Percentiles rank a stretch among this genome's conserved stretches.
Evolutionary conservation across 2,113 vertebrate species (phyloP).

Genomic region (Tragelaphus imberbis): DNA sequence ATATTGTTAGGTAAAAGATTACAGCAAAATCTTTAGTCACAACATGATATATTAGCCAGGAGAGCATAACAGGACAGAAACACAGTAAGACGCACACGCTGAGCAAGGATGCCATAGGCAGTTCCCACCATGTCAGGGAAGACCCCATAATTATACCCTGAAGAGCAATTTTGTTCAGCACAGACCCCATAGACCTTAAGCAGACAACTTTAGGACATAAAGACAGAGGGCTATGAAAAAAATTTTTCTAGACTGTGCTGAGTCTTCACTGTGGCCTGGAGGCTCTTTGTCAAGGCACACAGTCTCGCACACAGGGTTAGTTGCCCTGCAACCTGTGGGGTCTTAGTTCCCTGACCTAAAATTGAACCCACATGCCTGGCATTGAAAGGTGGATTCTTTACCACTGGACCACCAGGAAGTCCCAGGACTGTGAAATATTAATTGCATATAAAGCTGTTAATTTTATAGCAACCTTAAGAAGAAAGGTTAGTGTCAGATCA

Average conservation of each 20-base stretch:
- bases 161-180: not conserved
- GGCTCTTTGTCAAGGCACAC: not conserved
- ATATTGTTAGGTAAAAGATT: constrained; percentile 59
- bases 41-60: not conserved
- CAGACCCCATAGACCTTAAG: not conserved
- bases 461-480: not conserved
- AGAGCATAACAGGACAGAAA: not conserved
- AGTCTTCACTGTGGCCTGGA: not conserved
- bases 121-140: not conserved
- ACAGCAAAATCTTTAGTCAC: constrained; percentile 45
- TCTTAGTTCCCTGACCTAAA: not conserved
- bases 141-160: not conserved
- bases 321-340: not conserved
- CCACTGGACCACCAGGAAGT: not conserved
- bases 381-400: not conserved
- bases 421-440: not conserved
- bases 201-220: not conserved
- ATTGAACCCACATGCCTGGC: not conserved
- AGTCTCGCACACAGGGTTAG: not conserved
- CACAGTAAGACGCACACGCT: not conserved
- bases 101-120: not conserved
- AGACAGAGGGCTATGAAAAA: not conserved
- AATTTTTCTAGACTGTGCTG: not conserved
- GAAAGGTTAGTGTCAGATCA: not conserved
- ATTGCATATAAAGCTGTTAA: not conserved